Conservation (phyloP, 2,888 invertebrate genomes). For the Cheilosia soror region DNA sequence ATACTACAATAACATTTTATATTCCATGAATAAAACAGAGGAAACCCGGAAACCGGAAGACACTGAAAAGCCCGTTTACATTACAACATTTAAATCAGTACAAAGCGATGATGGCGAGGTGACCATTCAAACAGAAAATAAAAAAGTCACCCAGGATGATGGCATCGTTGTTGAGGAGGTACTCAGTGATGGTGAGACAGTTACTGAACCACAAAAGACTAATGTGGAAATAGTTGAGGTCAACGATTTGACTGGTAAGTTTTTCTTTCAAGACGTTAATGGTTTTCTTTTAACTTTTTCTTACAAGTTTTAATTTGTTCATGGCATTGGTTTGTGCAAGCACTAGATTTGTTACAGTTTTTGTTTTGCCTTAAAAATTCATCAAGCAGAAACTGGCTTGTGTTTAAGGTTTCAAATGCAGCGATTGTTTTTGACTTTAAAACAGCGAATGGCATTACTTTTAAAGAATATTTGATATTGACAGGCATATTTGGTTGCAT, state of each 20-base stretch:
- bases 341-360: constrained; percentile 30
- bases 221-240: constrained; percentile 82
- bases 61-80: constrained; percentile 82
- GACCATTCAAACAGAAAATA: constrained; percentile 82
- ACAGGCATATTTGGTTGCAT: too few species aligned
- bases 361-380: constrained; percentile 21
- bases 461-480: too few species aligned
- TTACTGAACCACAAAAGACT: constrained; percentile 77
- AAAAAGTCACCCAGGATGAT: constrained; percentile 82
- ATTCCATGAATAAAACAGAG: constrained; percentile 75
- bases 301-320: constrained; percentile 25
- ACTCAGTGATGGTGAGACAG: constrained; percentile 82
- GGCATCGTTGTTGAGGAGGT: constrained; percentile 82
- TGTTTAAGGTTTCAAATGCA: not conserved
- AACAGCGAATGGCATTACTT: too few species aligned
- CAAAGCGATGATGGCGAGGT: constrained; percentile 82
- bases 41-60: constrained; percentile 79
- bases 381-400: constrained; percentile 19
- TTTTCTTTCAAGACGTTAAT: constrained; percentile 1
- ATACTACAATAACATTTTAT: constrained; percentile 58
- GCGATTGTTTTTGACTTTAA: not conserved
- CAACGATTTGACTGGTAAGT: constrained; percentile 82
- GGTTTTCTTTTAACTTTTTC: not conserved
- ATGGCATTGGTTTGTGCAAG: constrained; percentile 66
- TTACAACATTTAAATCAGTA: constrained; percentile 83